These are phyloP conservation scores for Aleiodes testaceus DNA, from an alignment of 2,888 invertebrate genomes.

Conservation along the genomic window DNA sequence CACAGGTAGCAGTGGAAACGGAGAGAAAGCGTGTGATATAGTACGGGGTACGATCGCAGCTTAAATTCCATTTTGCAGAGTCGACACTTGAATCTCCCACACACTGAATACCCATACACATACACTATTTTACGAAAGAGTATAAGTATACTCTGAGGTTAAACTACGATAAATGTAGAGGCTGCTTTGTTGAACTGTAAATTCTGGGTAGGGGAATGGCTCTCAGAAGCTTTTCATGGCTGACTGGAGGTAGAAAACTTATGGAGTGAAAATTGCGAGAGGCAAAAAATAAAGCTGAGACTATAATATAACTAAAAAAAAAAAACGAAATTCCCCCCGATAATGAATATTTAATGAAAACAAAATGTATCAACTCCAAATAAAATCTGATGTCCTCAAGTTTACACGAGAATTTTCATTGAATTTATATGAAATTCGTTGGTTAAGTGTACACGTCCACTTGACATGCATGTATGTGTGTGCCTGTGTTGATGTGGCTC, in stretches of 20 bases:
- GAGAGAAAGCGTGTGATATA: constrained; percentile 43
- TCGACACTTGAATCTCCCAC: constrained; percentile 24
- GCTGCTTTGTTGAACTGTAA: constrained; percentile 24
- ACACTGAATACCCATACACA: background rate
- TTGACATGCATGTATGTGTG: background rate
- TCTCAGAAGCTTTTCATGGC: constrained; percentile 24
- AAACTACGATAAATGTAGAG: constrained; percentile 26
- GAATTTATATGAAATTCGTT: constrained; percentile 9
- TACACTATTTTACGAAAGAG: constrained; percentile 1
- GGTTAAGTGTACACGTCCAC: constrained; percentile 3
- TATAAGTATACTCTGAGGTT: constrained; percentile 21
- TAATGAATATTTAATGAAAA: constrained; percentile 15
- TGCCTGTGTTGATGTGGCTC: background rate
- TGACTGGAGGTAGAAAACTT: background rate
- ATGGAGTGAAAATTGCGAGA: constrained; percentile 8
- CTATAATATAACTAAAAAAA: background rate
- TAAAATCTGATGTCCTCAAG: constrained; percentile 2
- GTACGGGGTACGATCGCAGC: constrained; percentile 50
- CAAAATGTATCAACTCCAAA: background rate
- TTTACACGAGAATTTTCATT: constrained; percentile 24
- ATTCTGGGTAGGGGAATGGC: background rate
- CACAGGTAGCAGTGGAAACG: constrained; percentile 9
- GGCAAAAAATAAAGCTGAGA: no score
- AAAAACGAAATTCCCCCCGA: no score
- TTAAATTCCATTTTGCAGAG: constrained; percentile 49